Evolutionary conservation across 2,113 vertebrate species (phyloP).

Genomic region (Odobenus rosmarus): DNA sequence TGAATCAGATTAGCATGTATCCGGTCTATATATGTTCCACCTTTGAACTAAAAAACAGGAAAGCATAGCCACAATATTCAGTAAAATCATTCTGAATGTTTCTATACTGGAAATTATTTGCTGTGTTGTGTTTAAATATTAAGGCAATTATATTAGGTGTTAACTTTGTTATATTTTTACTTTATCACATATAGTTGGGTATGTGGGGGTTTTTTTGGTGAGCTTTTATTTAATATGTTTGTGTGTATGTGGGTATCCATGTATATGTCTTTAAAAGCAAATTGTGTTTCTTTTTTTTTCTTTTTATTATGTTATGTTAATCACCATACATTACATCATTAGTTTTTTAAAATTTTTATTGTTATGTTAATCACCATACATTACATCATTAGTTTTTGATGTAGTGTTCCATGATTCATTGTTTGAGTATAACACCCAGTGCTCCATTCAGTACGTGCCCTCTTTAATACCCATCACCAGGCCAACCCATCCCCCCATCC

Average conservation of each 20-base stretch:
- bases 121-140: neutral
- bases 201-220: neutral
- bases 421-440: too few relatives aligned
- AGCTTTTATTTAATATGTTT: neutral
- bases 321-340: too few relatives aligned
- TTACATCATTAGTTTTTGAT: too few relatives aligned
- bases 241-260: neutral
- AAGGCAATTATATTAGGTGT: neutral
- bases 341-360: too few relatives aligned
- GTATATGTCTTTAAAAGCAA: neutral
- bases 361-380: too few relatives aligned
- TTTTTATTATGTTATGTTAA: too few relatives aligned
- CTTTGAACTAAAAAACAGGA: neutral
- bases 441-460: too few relatives aligned
- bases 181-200: neutral
- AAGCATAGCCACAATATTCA: neutral
- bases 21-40: neutral
- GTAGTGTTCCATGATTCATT: too few relatives aligned
- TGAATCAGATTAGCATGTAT: neutral
- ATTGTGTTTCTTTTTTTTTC: neutral
- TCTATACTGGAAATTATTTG: neutral
- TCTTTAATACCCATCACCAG: too few relatives aligned
- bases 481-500: too few relatives aligned
- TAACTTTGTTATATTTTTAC: neutral
- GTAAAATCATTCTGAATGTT: neutral